phyloP scores from a whole-genome alignment of 2,888 invertebrate genomes.

The Cheilosia pagana region DNA sequence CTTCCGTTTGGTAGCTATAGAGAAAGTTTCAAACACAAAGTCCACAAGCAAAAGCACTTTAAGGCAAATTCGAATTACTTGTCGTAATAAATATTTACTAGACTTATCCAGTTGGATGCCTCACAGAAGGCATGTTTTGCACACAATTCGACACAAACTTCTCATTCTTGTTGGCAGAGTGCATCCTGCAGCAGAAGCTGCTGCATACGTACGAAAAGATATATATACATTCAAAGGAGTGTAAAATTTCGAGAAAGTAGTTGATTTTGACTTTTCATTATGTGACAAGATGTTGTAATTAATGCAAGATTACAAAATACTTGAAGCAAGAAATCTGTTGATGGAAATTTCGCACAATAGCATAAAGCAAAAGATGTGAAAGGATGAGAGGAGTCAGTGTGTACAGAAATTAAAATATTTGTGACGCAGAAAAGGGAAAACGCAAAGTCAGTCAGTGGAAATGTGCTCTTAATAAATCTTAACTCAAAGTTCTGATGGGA shows the following conservation, averaged over 20 bases:
- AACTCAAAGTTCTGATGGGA: no score
- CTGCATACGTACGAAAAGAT: background rate
- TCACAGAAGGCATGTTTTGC: constrained; percentile 56
- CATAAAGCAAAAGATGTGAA: no score
- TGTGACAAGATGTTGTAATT: constrained; percentile 51
- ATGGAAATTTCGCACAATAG: constrained; percentile 20
- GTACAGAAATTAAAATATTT: no score
- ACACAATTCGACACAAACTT: constrained; percentile 57
- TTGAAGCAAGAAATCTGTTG: constrained; percentile 4
- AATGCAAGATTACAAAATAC: constrained; percentile 22
- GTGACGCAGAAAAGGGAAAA: no score
- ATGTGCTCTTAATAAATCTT: no score
- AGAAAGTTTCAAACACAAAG: constrained; percentile 66
- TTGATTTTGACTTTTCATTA: constrained; percentile 52
- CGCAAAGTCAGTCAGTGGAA: no score
- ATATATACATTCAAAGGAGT: constrained; percentile 16
- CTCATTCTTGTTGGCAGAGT: constrained; percentile 30
- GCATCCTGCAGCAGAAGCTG: constrained; percentile 21
- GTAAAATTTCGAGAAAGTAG: constrained; percentile 43
- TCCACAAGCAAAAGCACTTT: constrained; percentile 49
- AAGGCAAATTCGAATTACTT: constrained; percentile 58
- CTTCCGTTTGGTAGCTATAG: background rate
- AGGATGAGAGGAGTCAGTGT: no score
- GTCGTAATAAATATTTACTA: constrained; percentile 70
- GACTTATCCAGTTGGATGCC: constrained; percentile 63